phyloP scores from a whole-genome alignment of 2,113 vertebrate species.

The Protobothrops flavoviridis region DNA sequence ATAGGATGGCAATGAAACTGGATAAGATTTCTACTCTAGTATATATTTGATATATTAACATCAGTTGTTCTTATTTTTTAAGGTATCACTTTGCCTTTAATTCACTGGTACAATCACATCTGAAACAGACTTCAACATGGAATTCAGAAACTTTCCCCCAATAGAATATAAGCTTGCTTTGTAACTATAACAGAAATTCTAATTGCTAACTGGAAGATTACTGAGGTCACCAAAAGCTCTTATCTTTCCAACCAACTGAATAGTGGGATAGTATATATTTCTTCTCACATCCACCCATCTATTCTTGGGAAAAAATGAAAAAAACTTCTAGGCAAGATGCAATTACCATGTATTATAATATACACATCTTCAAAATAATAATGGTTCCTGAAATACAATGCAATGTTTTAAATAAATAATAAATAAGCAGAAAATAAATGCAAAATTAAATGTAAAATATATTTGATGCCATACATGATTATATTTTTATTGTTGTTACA shows the following conservation, averaged over 20 bases:
- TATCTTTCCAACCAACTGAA: not conserved
- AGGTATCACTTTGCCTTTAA: not conserved
- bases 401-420: not conserved
- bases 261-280: conserved; percentile 1
- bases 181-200: not conserved
- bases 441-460: not conserved
- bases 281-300: conserved; percentile 2
- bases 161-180: conserved; percentile 4
- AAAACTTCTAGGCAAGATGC: not conserved
- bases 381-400: conserved; percentile 3
- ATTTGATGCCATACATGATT: not conserved
- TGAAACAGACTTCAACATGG: not conserved
- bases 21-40: not conserved
- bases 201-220: conserved; percentile 32
- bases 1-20: not conserved
- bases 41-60: not conserved
- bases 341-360: not conserved
- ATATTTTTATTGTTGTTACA: too few relatives aligned
- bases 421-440: conserved; percentile 19
- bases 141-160: not conserved
- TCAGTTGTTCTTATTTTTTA: not conserved
- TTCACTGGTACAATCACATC: not conserved
- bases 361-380: not conserved
- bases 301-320: not conserved
- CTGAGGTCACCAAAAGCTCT: not conserved